These are phyloP conservation scores for Trichonephila inaurata DNA, from an alignment of 1,140 invertebrate genomes.

Conservation along the genomic window DNA sequence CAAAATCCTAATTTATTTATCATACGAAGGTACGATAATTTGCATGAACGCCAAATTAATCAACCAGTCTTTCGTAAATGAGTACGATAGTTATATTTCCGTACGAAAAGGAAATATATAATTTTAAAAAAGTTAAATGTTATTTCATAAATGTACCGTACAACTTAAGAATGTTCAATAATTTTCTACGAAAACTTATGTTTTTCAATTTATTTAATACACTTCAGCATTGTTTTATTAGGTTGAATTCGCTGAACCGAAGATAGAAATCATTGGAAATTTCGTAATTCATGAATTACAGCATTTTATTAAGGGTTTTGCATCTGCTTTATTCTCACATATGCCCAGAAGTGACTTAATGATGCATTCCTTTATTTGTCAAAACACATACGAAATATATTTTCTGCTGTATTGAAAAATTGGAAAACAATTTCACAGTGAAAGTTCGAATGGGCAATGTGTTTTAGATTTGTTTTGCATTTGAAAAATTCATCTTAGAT, in stretches of 20 bases:
- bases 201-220: no score
- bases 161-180: no score
- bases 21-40: no score
- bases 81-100: no score
- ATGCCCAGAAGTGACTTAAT: neutral
- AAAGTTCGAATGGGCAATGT: neutral
- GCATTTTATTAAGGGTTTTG: neutral
- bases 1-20: no score
- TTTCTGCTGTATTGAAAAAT: slow-evolving; percentile 17
- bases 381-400: slow-evolving; percentile 11
- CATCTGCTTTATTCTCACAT: neutral
- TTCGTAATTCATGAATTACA: neutral
- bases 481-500: neutral
- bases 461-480: neutral
- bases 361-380: neutral
- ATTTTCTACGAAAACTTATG: no score
- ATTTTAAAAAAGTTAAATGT: no score
- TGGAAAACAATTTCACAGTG: slow-evolving; percentile 10
- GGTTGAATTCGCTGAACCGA: neutral
- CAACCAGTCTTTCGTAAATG: no score
- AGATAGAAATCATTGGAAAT: neutral
- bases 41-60: no score
- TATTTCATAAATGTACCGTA: no score
- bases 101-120: no score
- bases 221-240: no score